Conservation (phyloP, 1,140 invertebrate genomes). For the Ruditapes philippinarum region DNA sequence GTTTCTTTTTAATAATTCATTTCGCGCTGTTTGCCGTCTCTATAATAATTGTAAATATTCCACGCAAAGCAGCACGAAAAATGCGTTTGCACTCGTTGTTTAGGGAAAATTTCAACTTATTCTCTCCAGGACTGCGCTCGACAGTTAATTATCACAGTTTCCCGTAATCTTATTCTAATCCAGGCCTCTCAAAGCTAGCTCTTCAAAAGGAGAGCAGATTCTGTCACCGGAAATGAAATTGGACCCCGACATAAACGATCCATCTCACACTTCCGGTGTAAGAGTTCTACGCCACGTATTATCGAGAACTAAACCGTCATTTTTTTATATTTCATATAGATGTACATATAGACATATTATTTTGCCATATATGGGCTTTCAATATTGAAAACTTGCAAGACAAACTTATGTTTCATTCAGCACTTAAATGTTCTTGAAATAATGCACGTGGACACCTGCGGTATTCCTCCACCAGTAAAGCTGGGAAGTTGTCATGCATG, state of each 20-base stretch:
- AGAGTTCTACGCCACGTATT: constrained; percentile 2
- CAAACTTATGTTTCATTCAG: no score
- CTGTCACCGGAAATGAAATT: constrained; percentile 68
- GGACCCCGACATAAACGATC: constrained; percentile 68
- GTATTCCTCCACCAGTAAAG: no score
- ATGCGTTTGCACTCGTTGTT: constrained; percentile 50
- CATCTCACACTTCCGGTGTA: constrained; percentile 63
- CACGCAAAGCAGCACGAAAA: neutral
- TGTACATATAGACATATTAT: no score
- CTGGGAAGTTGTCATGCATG: no score
- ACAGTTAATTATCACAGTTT: constrained; percentile 63
- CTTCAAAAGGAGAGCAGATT: constrained; percentile 66
- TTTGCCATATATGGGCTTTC: no score
- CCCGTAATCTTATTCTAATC: constrained; percentile 60
- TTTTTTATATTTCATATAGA: no score
- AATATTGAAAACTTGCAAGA: no score
- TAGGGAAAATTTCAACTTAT: constrained; percentile 13
- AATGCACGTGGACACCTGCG: no score
- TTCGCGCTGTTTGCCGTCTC: constrained; percentile 18
- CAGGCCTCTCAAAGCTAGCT: constrained; percentile 40
- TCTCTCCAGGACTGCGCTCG: constrained; percentile 1
- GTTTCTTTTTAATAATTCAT: constrained; percentile 59
- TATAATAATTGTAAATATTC: constrained; percentile 34
- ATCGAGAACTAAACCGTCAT: neutral
- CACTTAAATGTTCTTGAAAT: no score